Evolutionary conservation across 2,888 invertebrate species (phyloP), one percentile per base, ranked within the genome.

Genomic region (Tetheella fluctuosa): DNA sequence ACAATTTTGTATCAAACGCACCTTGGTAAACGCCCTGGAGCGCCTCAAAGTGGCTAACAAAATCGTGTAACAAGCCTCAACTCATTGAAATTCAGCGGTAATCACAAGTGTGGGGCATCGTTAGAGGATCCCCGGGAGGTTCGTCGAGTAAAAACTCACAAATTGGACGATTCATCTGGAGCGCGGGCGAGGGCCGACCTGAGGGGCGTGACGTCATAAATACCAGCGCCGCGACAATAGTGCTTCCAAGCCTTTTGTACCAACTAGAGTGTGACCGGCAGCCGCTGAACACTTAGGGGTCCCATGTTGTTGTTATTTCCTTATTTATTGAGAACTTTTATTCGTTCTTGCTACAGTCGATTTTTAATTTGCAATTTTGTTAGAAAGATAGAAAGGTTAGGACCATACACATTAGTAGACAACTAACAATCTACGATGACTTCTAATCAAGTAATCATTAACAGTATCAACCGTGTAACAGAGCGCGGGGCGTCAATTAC

Each of bases 121-220:
- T 55, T 30, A 55, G 30, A n/a, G 20, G 30, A 34, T 34, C 20
- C 55, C 55, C 55, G 34, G 17, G 34, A 34, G 55, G 17, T 55
- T 55, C 55, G 20, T 10, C 12, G 37, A n/a, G 55, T 7, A 37
- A 55, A 28, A 55, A 48, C 25, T 55, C 55, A 17, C 55, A 55
- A 55, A 55, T 55, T 55, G 55, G 34, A 48, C 42, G 42, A 48
- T 48, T 48, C 42, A 48, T 48, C 42, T 20, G 1, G 8, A 7
- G 20, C 17, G 2, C 17, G 42, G 10, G 25, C 25, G 42, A 7
- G 42, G 6, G 17, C 17, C 17, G 8, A 39, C 39, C 39, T 8
- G 17, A 48, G 42, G 42, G 42, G 42, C 42, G 42, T 10, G 39
- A 15, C 42, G 42, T n/a, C 42, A 20, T 8, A 8, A 20, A 17